Evolutionary conservation across 2,888 invertebrate species (phyloP), one percentile per base, ranked within the genome.

Genomic region (Platycheirus albimanus): DNA sequence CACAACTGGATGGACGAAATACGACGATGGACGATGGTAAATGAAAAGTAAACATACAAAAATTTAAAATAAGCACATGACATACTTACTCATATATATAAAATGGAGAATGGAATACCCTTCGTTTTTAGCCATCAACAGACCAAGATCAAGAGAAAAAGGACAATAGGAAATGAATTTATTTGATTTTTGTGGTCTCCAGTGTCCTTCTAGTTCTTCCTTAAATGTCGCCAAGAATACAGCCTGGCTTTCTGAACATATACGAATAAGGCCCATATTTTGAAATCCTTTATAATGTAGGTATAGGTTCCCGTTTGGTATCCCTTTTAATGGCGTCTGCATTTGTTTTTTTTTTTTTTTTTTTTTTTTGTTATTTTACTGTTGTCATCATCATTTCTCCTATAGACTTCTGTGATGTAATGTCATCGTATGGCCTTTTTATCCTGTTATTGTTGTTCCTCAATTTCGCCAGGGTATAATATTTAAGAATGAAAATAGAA

Each of bases 1-100:
- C 17, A 19, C 45, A 11, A 17, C 17, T 6, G 17, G n/a, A 45
- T 19, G 24, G 36, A 75, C 38, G 24, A 36, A 11, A n/a, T n/a
- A n/a, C n/a, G n/a, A n/a, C n/a, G 43, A 49, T 36, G 49, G 51
- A 61, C 76, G 24, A 61, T 52, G 77, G 49, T 15, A 83, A 83
- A 78, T 83, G 78, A 78, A 83, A 83, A 78, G 78, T 78, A 83
- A 83, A 83, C 83, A 83, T 58, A 83, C 72, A 64, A 78, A 83
- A 83, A 83, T 83, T 72, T 78, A 33, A 83, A 83, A 83, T 78
- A 72, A 83, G 69, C 83, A 83, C 64, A 61, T 45, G 17, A 49
- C 58, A 70, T 36, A 63, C 47, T 36, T 11, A 38, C n/a, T 13
- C 3, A 33, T 8, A 20, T 15, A n/a, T 30, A 51, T 15, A 56